Conservation (phyloP, 2,888 invertebrate genomes). For the Luperina testacea region DNA sequence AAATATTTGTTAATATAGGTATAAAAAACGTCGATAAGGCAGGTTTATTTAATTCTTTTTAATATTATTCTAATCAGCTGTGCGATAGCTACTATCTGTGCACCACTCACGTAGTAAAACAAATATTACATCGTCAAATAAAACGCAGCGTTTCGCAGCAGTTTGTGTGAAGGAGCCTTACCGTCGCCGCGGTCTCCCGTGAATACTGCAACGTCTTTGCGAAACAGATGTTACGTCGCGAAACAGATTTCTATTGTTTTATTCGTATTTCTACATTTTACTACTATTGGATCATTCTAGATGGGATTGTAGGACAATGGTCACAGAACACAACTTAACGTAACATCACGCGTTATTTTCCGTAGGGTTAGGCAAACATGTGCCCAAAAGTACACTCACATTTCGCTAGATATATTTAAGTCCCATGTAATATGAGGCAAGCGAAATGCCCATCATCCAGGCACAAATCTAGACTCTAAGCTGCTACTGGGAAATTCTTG, state of each 20-base stretch:
- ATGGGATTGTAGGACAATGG: neutral
- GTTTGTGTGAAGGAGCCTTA: conserved; percentile 34
- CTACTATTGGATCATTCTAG: conserved; percentile 1
- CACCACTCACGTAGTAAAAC: neutral
- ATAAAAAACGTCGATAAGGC: neutral
- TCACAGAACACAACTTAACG: neutral
- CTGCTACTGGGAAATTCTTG: neutral
- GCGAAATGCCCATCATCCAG: too few species aligned
- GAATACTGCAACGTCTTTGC: conserved; percentile 57
- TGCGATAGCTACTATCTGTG: neutral
- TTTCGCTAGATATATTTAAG: neutral
- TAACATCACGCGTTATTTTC: neutral
- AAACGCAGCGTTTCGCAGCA: conserved; percentile 1
- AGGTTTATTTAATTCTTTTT: neutral
- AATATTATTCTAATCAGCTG: neutral
- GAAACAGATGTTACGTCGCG: conserved; percentile 57
- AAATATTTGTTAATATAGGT: neutral
- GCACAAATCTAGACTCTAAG: too few species aligned
- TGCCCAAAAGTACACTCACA: too few species aligned
- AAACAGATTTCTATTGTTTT: conserved; percentile 60
- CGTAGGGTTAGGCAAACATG: neutral
- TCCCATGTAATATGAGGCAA: too few species aligned
- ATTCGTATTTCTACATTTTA: conserved; percentile 37
- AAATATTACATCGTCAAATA: neutral
- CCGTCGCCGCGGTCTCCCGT: conserved; percentile 53